Base-by-base conservation (phyloP, 2,113 vertebrate genomes). In the Calidris pugnax region DNA sequence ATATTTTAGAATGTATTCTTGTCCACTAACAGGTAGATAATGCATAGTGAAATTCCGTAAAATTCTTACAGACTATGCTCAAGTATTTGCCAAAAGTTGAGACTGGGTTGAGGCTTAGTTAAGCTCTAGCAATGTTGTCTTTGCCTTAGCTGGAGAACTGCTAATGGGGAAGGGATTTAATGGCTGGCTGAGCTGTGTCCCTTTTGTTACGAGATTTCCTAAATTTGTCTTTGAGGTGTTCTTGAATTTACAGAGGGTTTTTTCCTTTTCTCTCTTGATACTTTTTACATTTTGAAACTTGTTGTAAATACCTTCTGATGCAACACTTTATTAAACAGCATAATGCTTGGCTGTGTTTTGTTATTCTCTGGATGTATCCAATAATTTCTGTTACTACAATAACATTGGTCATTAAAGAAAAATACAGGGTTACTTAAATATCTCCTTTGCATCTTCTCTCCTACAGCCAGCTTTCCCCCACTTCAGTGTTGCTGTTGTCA, bases 341-440 rank as follows among this genome's bases (percentile, higher is more conserved):
- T 87, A 45, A 87, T 73, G 48, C 35, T 57, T 79, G 73, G 15
- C 87, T 94, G 62, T 85, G 74, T 93, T 95, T 68, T 91, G 77
- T 87, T 89, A 10, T 76, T 88, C 76, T 90, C 47, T 81, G 68
- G 63, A 84, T 2, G 8, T 86, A 90, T 66, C 59, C 60, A 76
- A 3, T 90, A 73, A 90, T 92, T 95, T 93, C 55, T 89, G 23
- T 57, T 87, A 48, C 69, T 96, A 78, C 80, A 68, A 19, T n/a
- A 85, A 78, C 3, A 5, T 72, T 7, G 18, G 78, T 94, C 85
- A 93, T 90, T 71, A 81, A 32, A 68, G 56, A 45, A 95, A 91
- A 95, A 48, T 57, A 87, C 77, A 79, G 39, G 62, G 77, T 89
- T 78, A 50, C 89, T 94, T 95, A 94, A 96, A 41, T 91, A 87